Evolutionary conservation across 64 coral and sea anemone species (phyloP).

Genomic region (Stichodactyla mertensii): DNA sequence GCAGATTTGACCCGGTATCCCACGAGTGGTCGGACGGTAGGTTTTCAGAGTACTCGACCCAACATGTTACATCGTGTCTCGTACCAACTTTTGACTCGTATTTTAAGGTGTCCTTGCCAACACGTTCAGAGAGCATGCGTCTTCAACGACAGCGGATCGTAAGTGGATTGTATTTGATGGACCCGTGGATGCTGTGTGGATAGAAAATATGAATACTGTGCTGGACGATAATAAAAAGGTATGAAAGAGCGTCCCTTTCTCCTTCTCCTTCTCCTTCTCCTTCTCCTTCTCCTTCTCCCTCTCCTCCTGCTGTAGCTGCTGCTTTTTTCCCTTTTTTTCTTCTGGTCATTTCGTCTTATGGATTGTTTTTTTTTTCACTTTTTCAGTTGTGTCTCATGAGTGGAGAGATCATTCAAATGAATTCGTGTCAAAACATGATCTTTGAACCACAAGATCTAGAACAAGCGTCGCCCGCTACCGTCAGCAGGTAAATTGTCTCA

Average conservation of each 20-base stretch:
- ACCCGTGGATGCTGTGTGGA: constrained; percentile 94
- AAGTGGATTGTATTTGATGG: constrained; percentile 99
- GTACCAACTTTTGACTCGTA: no score
- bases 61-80: no score
- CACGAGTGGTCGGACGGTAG: constrained; percentile 98
- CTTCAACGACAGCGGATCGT: constrained; percentile 67
- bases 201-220: constrained; percentile 94
- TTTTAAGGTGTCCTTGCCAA: constrained; percentile 62
- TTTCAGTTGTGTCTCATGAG: constrained; percentile 97
- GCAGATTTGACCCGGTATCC: constrained; percentile 91
- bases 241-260: background rate
- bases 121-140: constrained; percentile 94
- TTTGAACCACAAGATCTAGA: constrained; percentile 97
- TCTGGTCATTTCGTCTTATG: background rate
- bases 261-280: no score
- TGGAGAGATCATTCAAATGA: constrained; percentile 99
- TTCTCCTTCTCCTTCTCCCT: no score
- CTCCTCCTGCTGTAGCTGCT: no score
- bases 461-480: constrained; percentile 95
- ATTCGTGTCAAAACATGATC: constrained; percentile 88
- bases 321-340: no score
- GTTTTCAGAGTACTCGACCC: background rate
- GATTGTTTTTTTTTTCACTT: background rate
- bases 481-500: constrained; percentile 52
- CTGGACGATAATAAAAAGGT: constrained; percentile 94